Conservation (phyloP, 1,140 invertebrate genomes). For the Galendromus occidentalis region DNA sequence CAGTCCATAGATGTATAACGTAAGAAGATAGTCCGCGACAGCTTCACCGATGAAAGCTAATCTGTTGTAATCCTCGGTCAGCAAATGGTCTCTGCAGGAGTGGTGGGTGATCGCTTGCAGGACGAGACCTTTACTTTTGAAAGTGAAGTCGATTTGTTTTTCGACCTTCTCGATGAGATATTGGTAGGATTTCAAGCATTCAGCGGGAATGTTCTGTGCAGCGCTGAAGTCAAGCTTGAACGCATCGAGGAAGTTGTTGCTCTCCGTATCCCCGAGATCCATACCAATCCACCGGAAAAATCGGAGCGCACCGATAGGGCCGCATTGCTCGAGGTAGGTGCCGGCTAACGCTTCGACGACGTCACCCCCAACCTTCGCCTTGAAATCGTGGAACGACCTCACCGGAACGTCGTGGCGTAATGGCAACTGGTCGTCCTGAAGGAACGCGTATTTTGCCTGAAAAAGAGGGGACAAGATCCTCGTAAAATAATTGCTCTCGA, state of each 20-base stretch:
- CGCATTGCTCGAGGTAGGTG: conserved; percentile 84
- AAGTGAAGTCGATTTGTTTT: conserved; percentile 57
- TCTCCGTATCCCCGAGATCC: conserved; percentile 17
- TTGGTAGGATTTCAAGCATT: not conserved
- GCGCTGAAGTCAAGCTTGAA: not conserved
- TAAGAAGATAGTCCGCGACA: conserved; percentile 87
- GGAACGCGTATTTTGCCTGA: too few species aligned
- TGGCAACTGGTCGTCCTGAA: not conserved
- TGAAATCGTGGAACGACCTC: conserved; percentile 92
- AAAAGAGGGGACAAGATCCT: too few species aligned
- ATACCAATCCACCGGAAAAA: conserved; percentile 98
- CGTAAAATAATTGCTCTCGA: too few species aligned
- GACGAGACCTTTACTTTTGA: conserved; percentile 61
- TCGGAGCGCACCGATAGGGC: conserved; percentile 68
- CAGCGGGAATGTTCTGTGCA: not conserved
- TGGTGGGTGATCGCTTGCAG: conserved; percentile 91
- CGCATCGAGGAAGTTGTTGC: not conserved
- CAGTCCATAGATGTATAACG: conserved; percentile 88
- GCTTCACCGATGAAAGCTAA: conserved; percentile 96
- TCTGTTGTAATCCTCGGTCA: conserved; percentile 91
- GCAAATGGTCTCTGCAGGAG: conserved; percentile 69
- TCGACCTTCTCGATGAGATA: conserved; percentile 39
- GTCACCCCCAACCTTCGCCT: not conserved
- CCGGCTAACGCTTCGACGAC: conserved; percentile 84
- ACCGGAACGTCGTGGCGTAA: conserved; percentile 87